Evolutionary conservation across 2,888 invertebrate genomes (phyloP), one percentile per base, ranked within the genome.

Genomic region (Pollenia angustigena): DNA sequence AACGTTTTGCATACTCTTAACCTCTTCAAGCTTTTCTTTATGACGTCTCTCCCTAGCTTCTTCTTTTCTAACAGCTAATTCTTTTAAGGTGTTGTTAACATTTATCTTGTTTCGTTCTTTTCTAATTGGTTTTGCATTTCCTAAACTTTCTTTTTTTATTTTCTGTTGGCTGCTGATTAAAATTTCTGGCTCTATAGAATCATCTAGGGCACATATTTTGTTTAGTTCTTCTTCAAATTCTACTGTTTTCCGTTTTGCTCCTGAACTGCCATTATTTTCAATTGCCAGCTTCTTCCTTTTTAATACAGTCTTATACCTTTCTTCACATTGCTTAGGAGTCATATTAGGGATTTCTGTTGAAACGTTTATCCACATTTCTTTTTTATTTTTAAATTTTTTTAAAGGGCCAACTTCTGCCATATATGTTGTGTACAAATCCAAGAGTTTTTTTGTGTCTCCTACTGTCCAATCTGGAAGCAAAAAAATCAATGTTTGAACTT

Each of bases 351-450:
- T 58, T 48, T 72, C 75, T 14, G 2, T 2, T 0, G 66, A 8
- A 68, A 81, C 72, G 11, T 64, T 58, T 10, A 18, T 11, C 78
- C 78, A 78, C 74, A 85, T 85, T 14, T 81, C 78, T 46, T 79
- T 81, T 48, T 81, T 78, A 14, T 7, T 74, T 60, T 50, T 72
- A 48, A 81, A 78, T 4, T 6, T 42, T 71, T 85, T 78, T 46
- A 18, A 18, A 18, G 18, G 18, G 1, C 18, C 18, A 18, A 18
- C 18, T 18, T 18, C 18, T 18, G 18, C 18, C 18, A 18, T 18
- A 18, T 18, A 18, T 18, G 18, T 18, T 18, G 18, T 18, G 18
- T 18, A 18, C 18, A 18, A 18, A 18, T 18, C 18, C 18, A 18
- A 18, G 1, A 18, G 18, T 18, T 18, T 18, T 18, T 18, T 18